These are phyloP conservation scores for Piezodorus guildinii DNA, from an alignment of 1,140 invertebrate genomes.

Conservation along the genomic window DNA sequence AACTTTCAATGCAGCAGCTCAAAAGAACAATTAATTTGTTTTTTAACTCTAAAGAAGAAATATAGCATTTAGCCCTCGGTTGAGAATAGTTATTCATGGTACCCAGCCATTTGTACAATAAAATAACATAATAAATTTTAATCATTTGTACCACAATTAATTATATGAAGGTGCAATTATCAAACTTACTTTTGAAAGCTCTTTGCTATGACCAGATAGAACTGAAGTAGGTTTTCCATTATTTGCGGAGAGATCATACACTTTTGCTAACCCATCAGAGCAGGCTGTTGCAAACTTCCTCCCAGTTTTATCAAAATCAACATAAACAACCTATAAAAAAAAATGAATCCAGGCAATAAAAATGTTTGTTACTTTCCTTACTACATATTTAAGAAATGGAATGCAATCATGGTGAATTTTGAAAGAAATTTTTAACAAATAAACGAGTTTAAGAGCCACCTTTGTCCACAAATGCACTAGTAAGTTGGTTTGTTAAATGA, in stretches of 20 bases:
- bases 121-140: too few relatives aligned
- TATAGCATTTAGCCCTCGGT: too few relatives aligned
- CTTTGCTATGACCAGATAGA: constrained; percentile 57
- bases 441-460: too few relatives aligned
- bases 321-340: constrained; percentile 47
- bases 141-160: not conserved
- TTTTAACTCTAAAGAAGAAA: too few relatives aligned
- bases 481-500: too few relatives aligned
- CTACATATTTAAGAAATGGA: not conserved
- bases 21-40: too few relatives aligned
- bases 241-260: constrained; percentile 47
- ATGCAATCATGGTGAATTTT: too few relatives aligned
- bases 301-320: constrained; percentile 58
- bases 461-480: too few relatives aligned
- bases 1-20: too few relatives aligned
- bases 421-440: too few relatives aligned
- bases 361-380: not conserved
- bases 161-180: not conserved
- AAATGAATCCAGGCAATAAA: not conserved
- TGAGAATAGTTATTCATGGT: too few relatives aligned
- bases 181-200: constrained; percentile 57
- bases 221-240: constrained; percentile 46
- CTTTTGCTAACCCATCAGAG: constrained; percentile 53
- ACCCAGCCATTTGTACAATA: too few relatives aligned
- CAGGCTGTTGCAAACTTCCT: constrained; percentile 57